Percentiles rank a stretch among this genome's conserved stretches.
Conservation (phyloP, 2,888 invertebrate species). For the Drosophila hamatofila region DNA sequence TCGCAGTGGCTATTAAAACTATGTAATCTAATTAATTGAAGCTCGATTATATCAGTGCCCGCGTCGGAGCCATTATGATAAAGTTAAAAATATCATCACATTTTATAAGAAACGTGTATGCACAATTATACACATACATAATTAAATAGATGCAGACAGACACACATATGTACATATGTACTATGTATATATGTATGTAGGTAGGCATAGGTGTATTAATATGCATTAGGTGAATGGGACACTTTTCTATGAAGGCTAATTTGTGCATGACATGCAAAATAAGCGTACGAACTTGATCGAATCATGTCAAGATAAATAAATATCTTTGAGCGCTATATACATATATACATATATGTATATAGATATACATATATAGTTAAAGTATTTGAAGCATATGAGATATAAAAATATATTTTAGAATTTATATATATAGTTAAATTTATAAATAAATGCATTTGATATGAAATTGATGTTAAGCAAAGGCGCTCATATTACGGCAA, state of each 20-base stretch:
- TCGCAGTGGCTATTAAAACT: conserved; percentile 6
- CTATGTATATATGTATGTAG: background rate
- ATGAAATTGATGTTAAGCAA: background rate
- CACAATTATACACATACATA: conserved; percentile 13
- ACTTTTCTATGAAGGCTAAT: conserved; percentile 11
- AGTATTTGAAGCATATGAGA: background rate
- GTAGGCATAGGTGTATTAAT: background rate
- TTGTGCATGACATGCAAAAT: conserved; percentile 12
- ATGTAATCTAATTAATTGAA: conserved; percentile 17
- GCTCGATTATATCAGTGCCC: conserved; percentile 1
- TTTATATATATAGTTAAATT: no score
- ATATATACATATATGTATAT: background rate
- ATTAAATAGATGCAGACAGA: background rate
- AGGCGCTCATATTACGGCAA: no score
- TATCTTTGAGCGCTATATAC: background rate
- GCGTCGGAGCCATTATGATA: background rate
- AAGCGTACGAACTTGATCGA: conserved; percentile 13
- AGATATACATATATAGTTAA: background rate
- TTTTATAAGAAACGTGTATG: conserved; percentile 8
- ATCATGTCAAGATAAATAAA: conserved; percentile 7
- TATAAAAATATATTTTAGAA: no score
- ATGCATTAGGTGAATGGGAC: background rate
- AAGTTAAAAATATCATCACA: conserved; percentile 6
- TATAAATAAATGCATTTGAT: background rate
- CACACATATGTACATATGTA: background rate